Evolutionary conservation across 2,113 vertebrate genomes (phyloP).

Genomic region (Abramis brama): DNA sequence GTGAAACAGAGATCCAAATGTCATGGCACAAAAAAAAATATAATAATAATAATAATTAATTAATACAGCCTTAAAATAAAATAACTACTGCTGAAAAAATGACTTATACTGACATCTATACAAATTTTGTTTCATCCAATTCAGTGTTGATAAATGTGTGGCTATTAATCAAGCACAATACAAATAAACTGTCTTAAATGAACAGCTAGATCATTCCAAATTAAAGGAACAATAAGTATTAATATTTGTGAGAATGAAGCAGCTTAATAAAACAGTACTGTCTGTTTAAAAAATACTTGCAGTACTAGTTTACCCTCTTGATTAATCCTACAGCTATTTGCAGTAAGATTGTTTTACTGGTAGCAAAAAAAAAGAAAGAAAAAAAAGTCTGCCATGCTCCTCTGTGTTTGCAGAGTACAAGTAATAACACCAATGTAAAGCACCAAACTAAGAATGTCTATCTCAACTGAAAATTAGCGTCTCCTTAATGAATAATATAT

Average conservation of each 20-base stretch:
- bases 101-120: neutral
- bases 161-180: slow-evolving; percentile 49
- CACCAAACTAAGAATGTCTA: slow-evolving; percentile 53
- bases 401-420: slow-evolving; percentile 59
- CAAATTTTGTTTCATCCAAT: slow-evolving; percentile 16
- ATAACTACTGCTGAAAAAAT: neutral
- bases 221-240: slow-evolving; percentile 47
- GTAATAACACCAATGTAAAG: slow-evolving; percentile 58
- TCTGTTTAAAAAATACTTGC: slow-evolving; percentile 33
- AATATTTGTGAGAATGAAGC: slow-evolving; percentile 51
- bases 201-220: slow-evolving; percentile 31
- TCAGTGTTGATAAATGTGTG: slow-evolving; percentile 40
- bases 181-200: slow-evolving; percentile 37
- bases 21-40: neutral
- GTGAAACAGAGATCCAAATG: slow-evolving; percentile 34
- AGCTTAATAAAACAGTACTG: slow-evolving; percentile 53
- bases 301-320: slow-evolving; percentile 16
- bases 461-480: slow-evolving; percentile 53
- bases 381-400: slow-evolving; percentile 49
- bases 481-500: slow-evolving; percentile 61
- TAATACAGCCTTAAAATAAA: neutral
- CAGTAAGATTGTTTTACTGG: slow-evolving; percentile 50
- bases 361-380: slow-evolving; percentile 45
- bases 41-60: neutral
- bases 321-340: slow-evolving; percentile 59